Conservation (phyloP, 2,113 vertebrate species). For the Lepus europaeus region DNA sequence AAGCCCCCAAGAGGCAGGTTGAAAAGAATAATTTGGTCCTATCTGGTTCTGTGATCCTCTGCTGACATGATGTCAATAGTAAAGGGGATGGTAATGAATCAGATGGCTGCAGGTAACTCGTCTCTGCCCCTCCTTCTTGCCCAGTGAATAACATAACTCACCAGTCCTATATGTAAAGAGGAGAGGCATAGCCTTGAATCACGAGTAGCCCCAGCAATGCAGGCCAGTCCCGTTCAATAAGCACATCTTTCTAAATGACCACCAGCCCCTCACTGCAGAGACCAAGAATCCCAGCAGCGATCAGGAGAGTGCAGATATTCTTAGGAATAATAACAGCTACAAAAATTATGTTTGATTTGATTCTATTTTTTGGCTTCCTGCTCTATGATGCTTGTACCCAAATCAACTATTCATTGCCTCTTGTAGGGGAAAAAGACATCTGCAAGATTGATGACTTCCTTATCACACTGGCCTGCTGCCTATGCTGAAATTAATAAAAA, state of each 20-base stretch:
- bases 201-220: not conserved
- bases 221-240: not conserved
- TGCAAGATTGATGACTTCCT: conserved; percentile 73
- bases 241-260: conserved; percentile 46
- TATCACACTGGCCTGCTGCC: conserved; percentile 78
- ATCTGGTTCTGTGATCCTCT: not conserved
- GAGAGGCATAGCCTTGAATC: conserved; percentile 38
- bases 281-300: not conserved
- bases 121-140: not conserved
- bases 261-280: not conserved
- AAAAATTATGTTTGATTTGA: conserved; percentile 72
- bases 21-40: not conserved
- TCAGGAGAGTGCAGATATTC: conserved; percentile 13
- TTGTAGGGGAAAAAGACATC: conserved; percentile 46
- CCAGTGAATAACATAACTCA: conserved; percentile 43
- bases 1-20: not conserved
- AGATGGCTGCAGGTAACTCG: conserved; percentile 34
- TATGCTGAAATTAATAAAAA: conserved; percentile 79
- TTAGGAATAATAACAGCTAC: conserved; percentile 65
- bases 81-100: conserved; percentile 38
- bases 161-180: not conserved
- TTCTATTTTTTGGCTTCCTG: conserved; percentile 72
- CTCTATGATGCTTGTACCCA: conserved; percentile 41
- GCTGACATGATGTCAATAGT: conserved; percentile 22
- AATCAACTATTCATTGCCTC: conserved; percentile 50